Conservation (phyloP, 2,113 vertebrate genomes). For the Nicator chloris region DNA sequence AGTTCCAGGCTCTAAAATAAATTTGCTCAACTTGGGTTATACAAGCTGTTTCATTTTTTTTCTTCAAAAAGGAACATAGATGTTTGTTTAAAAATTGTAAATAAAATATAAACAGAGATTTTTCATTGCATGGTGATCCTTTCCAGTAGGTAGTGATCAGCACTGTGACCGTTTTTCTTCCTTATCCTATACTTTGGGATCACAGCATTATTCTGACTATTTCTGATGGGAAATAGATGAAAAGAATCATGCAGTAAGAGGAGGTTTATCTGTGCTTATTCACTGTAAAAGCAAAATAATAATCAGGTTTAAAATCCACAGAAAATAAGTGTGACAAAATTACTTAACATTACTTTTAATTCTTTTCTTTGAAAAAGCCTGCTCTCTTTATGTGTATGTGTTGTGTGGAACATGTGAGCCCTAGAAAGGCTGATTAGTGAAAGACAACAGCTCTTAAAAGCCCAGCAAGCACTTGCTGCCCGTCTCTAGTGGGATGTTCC, state of each 20-base stretch:
- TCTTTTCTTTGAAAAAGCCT: background rate
- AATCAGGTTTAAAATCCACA: background rate
- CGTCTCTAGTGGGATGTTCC: background rate
- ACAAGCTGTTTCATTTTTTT: conserved; percentile 27
- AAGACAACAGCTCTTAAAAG: background rate
- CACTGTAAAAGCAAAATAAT: background rate
- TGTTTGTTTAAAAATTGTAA: conserved; percentile 31
- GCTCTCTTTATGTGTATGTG: background rate
- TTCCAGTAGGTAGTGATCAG: background rate
- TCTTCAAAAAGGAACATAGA: background rate
- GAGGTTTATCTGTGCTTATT: background rate
- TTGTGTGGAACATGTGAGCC: background rate
- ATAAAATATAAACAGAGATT: conserved; percentile 13
- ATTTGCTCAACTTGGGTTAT: background rate
- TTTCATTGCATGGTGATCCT: background rate
- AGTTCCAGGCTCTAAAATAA: conserved; percentile 37
- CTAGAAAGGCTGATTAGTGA: background rate
- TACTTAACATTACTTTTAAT: background rate
- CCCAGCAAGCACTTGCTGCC: background rate
- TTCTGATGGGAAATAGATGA: background rate
- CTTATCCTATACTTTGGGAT: background rate
- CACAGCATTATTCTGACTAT: background rate
- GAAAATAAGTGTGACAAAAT: background rate
- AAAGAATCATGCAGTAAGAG: background rate
- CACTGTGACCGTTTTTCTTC: background rate